Conservation (phyloP, 2,113 vertebrate species). For the Seriola aureovittata region DNA sequence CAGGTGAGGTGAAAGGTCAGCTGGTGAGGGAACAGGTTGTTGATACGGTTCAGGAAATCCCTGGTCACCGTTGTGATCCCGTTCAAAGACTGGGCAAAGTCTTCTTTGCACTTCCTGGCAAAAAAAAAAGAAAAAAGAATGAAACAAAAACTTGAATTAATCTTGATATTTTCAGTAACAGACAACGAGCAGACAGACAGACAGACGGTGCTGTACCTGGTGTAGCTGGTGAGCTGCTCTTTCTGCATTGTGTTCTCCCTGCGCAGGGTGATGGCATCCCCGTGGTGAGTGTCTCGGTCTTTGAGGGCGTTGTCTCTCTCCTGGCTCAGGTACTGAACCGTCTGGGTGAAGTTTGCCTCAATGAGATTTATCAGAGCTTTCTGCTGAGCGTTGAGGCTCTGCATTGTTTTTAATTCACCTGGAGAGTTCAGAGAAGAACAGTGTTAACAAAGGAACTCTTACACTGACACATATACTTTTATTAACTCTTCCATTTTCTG, state of each 20-base stretch:
- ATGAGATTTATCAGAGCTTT: constrained; percentile 66
- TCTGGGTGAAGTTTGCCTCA: constrained; percentile 80
- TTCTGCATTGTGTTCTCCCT: constrained; percentile 67
- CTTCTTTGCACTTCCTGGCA: constrained; percentile 83
- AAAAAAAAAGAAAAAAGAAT: not conserved
- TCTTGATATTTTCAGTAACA: not conserved
- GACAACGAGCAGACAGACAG: not conserved
- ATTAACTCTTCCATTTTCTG: not conserved
- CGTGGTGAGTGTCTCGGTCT: constrained; percentile 60
- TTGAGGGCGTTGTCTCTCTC: constrained; percentile 71
- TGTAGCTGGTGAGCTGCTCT: constrained; percentile 75
- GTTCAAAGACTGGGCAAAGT: constrained; percentile 79
- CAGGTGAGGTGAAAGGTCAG: constrained; percentile 85
- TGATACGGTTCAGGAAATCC: constrained; percentile 80
- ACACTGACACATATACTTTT: not conserved
- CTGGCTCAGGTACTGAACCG: constrained; percentile 56
- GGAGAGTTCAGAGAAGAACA: not conserved
- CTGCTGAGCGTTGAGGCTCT: constrained; percentile 69
- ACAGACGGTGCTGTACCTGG: constrained; percentile 45
- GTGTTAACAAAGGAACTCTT: not conserved
- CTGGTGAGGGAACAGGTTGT: constrained; percentile 78
- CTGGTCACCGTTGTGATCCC: constrained; percentile 82
- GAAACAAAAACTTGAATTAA: not conserved
- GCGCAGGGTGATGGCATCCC: constrained; percentile 46
- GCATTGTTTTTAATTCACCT: constrained; percentile 67